Conservation (phyloP, 2,797 vertebrate genomes). For the Anniella stebbinsi region DNA sequence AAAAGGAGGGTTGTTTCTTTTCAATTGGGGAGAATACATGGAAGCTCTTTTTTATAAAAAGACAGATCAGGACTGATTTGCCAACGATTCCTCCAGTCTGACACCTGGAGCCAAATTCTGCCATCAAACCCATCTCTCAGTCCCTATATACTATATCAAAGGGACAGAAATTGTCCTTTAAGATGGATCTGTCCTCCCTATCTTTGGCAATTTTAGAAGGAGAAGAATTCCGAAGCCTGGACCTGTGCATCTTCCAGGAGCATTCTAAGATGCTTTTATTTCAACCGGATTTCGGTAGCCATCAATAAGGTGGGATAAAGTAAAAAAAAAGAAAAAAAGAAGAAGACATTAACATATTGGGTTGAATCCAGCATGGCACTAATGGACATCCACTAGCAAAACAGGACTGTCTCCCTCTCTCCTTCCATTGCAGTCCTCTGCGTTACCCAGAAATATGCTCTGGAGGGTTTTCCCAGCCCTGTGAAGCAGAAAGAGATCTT, state of each 20-base stretch:
- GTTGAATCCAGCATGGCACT: too few species aligned
- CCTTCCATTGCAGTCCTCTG: too few species aligned
- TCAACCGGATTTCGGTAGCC: not conserved
- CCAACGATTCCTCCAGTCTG: conserved; percentile 12
- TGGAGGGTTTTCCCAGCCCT: too few species aligned
- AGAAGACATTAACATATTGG: too few species aligned
- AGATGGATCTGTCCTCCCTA: rapidly evolving
- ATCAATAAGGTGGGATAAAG: not conserved
- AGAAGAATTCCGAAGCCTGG: not conserved
- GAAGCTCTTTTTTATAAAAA: not conserved
- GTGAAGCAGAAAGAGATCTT: too few species aligned
- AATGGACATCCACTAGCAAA: too few species aligned
- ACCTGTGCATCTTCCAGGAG: not conserved
- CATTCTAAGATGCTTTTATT: not conserved
- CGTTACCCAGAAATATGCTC: too few species aligned
- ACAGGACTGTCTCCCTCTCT: too few species aligned
- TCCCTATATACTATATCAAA: conserved; percentile 21
- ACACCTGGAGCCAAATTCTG: conserved; percentile 30
- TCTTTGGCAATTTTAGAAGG: not conserved
- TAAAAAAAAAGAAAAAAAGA: too few species aligned
- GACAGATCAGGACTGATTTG: conserved; percentile 19
- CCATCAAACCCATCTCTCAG: not conserved
- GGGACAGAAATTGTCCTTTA: not conserved
- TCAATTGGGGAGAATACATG: not conserved
- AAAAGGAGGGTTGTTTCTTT: conserved; percentile 34